These are phyloP conservation scores for Dryadula phaetusa DNA, from an alignment of 2,888 invertebrate species.

Conservation along the genomic window DNA sequence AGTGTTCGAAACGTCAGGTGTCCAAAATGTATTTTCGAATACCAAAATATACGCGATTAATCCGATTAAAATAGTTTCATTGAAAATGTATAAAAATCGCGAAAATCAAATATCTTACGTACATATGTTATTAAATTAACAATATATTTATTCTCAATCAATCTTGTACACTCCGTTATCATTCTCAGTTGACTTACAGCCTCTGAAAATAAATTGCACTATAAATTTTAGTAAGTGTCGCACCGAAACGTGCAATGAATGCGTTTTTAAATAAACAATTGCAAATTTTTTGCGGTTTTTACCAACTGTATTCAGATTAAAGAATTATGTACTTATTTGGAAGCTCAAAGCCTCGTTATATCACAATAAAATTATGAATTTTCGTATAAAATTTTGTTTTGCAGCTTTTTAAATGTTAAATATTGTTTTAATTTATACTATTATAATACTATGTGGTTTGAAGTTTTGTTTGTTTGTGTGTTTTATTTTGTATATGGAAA, in stretches of 20 bases:
- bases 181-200: conserved; percentile 62
- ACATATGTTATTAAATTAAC: too few species aligned
- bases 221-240: conserved; percentile 60
- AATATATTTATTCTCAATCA: conserved; percentile 34
- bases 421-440: background rate
- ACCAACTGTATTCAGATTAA: conserved; percentile 38
- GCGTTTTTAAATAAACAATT: conserved; percentile 42
- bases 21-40: too few species aligned
- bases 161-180: conserved; percentile 53
- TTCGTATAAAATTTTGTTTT: background rate
- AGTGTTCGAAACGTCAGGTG: too few species aligned
- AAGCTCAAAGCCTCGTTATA: conserved; percentile 13
- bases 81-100: too few species aligned
- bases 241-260: conserved; percentile 43
- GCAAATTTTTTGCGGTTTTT: conserved; percentile 32
- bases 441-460: too few species aligned
- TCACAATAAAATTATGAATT: conserved; percentile 3
- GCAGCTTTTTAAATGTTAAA: background rate
- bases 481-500: too few species aligned
- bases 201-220: conserved; percentile 57
- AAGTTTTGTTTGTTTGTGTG: too few species aligned
- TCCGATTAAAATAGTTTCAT: too few species aligned
- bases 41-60: too few species aligned
- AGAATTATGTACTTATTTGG: conserved; percentile 32
- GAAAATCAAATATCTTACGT: too few species aligned